Evolutionary conservation across 2,797 vertebrate genomes (phyloP), one percentile per base, ranked within the genome.

Genomic region (Nyctibius grandis): DNA sequence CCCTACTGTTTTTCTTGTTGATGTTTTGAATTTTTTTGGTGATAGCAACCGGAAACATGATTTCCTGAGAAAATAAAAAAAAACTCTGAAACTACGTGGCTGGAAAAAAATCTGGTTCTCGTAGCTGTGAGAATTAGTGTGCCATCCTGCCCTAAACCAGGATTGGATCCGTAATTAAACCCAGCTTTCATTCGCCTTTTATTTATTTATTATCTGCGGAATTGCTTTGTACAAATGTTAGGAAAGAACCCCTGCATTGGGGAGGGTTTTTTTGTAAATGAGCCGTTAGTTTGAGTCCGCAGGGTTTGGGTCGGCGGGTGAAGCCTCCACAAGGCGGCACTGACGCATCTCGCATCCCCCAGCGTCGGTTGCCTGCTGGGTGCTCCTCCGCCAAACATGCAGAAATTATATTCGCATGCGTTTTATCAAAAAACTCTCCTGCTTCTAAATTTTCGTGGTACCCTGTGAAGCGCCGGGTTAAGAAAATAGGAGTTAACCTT

Each of bases 281-380:
- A 97, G 91, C 74, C 74, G 16, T 50, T 50, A 73, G 44, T 56
- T 69, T 51, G 60, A 80, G 77, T 83, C 90, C 96, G 87, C 68
- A 88, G 70, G 79, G 2, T 50, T 48, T 68, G 1, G 82, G 84
- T 54, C 23, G 45, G 87, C 61, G 85, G 79, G 45, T 15, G 50
- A 40, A 90, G 91, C 69, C 72, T 96, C 99, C 99, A 99, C 99
- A 98, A 99, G 99, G 99, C 99, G 99, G 99, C 99, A 99, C 99
- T 98, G 98, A 95, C 97, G 97, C 98, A 97, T 98, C 98, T 98
- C 84, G 38, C 97, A 98, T 98, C 91, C 92, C 93, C 70, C n/a
- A 70, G 68, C 34, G 85, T 78, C 54, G 93, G 63, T 56, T 56
- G 89, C 86, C 92, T 44, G 47, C 11, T 59, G 83, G 70, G 15